Conservation (phyloP, 2,113 vertebrate genomes). For the Acinonyx jubatus region DNA sequence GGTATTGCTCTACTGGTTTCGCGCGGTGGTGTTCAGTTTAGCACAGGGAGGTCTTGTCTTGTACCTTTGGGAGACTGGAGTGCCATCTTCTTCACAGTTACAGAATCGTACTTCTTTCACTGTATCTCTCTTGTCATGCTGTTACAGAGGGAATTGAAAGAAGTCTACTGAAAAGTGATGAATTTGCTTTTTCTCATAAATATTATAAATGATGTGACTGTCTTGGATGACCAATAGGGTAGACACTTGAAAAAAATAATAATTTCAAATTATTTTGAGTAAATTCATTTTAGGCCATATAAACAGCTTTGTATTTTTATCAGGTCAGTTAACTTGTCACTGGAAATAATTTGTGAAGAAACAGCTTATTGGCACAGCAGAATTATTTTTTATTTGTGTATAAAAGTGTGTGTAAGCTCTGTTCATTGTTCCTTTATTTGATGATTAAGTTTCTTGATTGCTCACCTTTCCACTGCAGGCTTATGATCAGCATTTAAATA, state of each 20-base stretch:
- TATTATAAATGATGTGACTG: background rate
- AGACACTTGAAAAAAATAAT: background rate
- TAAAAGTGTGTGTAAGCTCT: background rate
- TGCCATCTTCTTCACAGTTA: background rate
- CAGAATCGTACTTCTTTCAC: background rate
- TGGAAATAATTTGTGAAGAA: background rate
- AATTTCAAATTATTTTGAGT: background rate
- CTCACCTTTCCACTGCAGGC: conserved; percentile 85
- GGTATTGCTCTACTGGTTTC: background rate
- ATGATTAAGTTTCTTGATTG: conserved; percentile 8
- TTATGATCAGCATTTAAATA: conserved; percentile 99
- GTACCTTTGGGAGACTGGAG: background rate
- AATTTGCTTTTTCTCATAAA: conserved; percentile 36
- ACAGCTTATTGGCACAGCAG: background rate
- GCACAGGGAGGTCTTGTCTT: background rate
- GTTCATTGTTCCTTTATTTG: background rate
- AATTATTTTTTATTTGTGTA: background rate
- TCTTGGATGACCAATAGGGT: background rate
- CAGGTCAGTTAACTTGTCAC: background rate
- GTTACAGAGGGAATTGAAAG: background rate
- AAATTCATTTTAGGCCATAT: background rate
- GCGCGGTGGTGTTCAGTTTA: background rate
- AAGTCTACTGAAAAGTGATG: background rate
- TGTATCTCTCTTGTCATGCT: background rate
- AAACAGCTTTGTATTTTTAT: background rate